Percentiles rank a stretch among this genome's conserved stretches.
phyloP scores from a whole-genome alignment of 2,888 invertebrate genomes.

The Drosophila macrothrix region DNA sequence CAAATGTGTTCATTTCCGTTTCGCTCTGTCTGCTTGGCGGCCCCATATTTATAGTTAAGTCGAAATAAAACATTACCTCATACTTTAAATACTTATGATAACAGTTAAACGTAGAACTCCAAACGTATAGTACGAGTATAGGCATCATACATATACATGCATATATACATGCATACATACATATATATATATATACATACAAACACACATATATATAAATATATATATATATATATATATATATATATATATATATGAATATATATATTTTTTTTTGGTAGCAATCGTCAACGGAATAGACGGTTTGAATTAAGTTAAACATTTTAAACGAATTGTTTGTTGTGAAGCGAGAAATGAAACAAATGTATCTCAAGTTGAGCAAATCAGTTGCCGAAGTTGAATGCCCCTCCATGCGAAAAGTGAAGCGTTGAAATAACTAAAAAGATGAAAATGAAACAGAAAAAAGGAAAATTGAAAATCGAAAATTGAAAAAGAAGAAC shows the following conservation, averaged over 20 bases:
- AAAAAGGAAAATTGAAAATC: not conserved
- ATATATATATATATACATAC: not conserved
- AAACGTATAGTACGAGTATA: slow-evolving; percentile 48
- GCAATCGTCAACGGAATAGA: slow-evolving; percentile 51
- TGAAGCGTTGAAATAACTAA: not conserved
- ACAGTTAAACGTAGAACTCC: slow-evolving; percentile 66
- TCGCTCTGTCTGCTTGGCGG: slow-evolving; percentile 12
- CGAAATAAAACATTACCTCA: slow-evolving; percentile 81
- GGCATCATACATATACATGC: slow-evolving; percentile 30
- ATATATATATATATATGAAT: not conserved
- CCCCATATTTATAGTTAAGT: slow-evolving; percentile 59
- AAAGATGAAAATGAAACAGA: not conserved
- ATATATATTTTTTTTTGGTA: slow-evolving; percentile 44
- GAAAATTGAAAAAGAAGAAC: not conserved
- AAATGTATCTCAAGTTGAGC: slow-evolving; percentile 2
- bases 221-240: slow-evolving; percentile 11
- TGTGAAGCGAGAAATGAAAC: slow-evolving; percentile 19
- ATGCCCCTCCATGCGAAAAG: slow-evolving; percentile 14
- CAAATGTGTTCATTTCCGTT: slow-evolving; percentile 9
- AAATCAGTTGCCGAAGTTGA: slow-evolving; percentile 15
- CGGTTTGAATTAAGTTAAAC: slow-evolving; percentile 42
- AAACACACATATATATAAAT: slow-evolving; percentile 12
- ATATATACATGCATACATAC: slow-evolving; percentile 11
- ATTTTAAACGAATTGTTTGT: slow-evolving; percentile 45
- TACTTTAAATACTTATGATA: slow-evolving; percentile 80